Evolutionary conservation across 2,797 vertebrate genomes (phyloP).

Genomic region (Phoxinus dragarum): DNA sequence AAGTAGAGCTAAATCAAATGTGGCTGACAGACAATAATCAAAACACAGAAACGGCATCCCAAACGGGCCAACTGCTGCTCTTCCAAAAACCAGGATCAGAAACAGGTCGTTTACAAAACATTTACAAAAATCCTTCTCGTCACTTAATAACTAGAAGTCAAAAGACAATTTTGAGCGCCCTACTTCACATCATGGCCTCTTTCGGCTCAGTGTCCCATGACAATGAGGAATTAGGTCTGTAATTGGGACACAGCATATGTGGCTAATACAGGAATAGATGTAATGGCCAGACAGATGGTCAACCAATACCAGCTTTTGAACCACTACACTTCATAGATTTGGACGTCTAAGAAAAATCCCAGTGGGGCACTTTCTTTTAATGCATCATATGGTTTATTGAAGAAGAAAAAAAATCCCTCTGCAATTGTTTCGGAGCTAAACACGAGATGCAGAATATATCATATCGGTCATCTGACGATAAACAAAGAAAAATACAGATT

Average conservation of each 20-base stretch:
- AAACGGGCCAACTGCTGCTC: neutral
- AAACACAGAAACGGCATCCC: conserved; percentile 36
- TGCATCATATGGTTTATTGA: neutral
- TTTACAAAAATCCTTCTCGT: conserved; percentile 7
- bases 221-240: conserved; percentile 66
- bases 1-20: conserved; percentile 45
- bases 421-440: neutral
- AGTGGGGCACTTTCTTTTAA: neutral
- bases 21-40: conserved; percentile 46
- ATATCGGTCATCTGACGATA: neutral
- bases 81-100: conserved; percentile 40
- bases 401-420: neutral
- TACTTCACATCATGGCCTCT: conserved; percentile 45
- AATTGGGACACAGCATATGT: conserved; percentile 64
- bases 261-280: conserved; percentile 35
- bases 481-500: neutral
- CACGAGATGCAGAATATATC: neutral
- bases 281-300: conserved; percentile 9
- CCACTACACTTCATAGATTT: conserved; percentile 9
- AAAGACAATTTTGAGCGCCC: conserved; percentile 25
- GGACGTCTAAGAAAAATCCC: neutral
- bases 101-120: conserved; percentile 30
- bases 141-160: conserved; percentile 36
- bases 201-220: conserved; percentile 50
- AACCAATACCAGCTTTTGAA: conserved; percentile 24